Percentiles rank a stretch among this genome's conserved stretches.
These are phyloP conservation scores for Margaritifera margaritifera DNA, from an alignment of 2,888 invertebrate genomes.

Conservation along the genomic window DNA sequence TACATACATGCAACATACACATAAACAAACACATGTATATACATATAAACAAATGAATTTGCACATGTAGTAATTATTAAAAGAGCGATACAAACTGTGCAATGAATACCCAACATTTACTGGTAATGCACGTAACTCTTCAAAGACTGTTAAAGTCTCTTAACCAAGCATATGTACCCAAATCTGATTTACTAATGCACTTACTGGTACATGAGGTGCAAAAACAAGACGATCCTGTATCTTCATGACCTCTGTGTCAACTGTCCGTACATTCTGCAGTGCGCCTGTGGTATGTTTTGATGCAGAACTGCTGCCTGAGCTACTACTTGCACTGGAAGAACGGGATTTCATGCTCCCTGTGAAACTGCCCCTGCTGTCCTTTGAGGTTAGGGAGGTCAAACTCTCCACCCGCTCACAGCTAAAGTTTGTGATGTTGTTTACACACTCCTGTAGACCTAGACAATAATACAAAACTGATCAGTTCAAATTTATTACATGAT, in stretches of 20 bases:
- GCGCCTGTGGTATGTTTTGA: conserved; percentile 28
- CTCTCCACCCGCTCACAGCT: conserved; percentile 57
- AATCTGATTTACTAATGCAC: conserved; percentile 15
- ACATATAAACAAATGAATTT: too few species aligned
- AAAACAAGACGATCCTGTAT: conserved; percentile 67
- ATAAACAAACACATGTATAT: too few species aligned
- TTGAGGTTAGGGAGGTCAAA: conserved; percentile 54
- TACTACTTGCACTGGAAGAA: conserved; percentile 28
- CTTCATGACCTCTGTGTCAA: conserved; percentile 64
- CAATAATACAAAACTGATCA: conserved; percentile 2
- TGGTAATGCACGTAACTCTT: too few species aligned
- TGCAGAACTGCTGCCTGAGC: conserved; percentile 29
- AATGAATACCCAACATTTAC: too few species aligned
- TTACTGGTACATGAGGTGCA: conserved; percentile 60
- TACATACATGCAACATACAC: too few species aligned
- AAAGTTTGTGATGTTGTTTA: conserved; percentile 59
- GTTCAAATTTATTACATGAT: neutral
- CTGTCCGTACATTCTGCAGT: conserved; percentile 40
- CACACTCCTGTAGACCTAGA: conserved; percentile 54
- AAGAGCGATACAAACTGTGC: too few species aligned
- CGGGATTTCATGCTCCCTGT: conserved; percentile 31
- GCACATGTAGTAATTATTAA: too few species aligned
- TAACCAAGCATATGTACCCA: too few species aligned
- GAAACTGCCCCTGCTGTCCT: conserved; percentile 30
- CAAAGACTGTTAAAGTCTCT: too few species aligned